Evolutionary conservation across 2,113 vertebrate genomes (phyloP).

Genomic region (Saguinus midas): DNA sequence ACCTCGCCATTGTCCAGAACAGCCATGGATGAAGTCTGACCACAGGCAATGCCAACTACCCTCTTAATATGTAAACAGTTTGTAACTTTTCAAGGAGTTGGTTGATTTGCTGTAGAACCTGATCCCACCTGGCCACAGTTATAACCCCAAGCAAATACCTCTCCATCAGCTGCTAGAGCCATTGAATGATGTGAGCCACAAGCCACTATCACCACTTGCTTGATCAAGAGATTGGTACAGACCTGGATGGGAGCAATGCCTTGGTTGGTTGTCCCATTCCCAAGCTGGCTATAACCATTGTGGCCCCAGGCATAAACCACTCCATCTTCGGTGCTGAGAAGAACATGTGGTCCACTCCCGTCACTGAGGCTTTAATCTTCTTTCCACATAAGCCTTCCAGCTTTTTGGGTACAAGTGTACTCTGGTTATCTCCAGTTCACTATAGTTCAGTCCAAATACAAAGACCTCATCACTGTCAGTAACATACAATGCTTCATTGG

Average conservation of each 20-base stretch:
- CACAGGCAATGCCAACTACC: constrained; percentile 91
- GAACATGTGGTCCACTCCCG: constrained; percentile 95
- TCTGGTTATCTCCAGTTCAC: constrained; percentile 96
- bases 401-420: constrained; percentile 94
- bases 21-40: constrained; percentile 96
- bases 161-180: constrained; percentile 92
- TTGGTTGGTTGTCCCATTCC: constrained; percentile 95
- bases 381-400: constrained; percentile 94
- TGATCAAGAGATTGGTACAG: constrained; percentile 91
- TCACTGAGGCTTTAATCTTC: constrained; percentile 96
- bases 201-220: constrained; percentile 93
- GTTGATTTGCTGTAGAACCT: constrained; percentile 96
- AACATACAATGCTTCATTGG: constrained; percentile 95
- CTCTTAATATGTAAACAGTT: constrained; percentile 92
- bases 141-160: constrained; percentile 97
- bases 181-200: constrained; percentile 98
- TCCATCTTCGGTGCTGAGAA: constrained; percentile 94
- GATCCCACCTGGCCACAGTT: constrained; percentile 98
- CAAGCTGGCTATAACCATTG: constrained; percentile 97
- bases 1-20: constrained; percentile 96
- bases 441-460: constrained; percentile 96
- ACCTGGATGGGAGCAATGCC: constrained; percentile 92
- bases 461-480: constrained; percentile 94
- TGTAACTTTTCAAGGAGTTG: constrained; percentile 92
- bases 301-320: constrained; percentile 98